Evolutionary conservation across 2,113 vertebrate species (phyloP), one percentile per base, ranked within the genome.

Genomic region (Cathartes aura): DNA sequence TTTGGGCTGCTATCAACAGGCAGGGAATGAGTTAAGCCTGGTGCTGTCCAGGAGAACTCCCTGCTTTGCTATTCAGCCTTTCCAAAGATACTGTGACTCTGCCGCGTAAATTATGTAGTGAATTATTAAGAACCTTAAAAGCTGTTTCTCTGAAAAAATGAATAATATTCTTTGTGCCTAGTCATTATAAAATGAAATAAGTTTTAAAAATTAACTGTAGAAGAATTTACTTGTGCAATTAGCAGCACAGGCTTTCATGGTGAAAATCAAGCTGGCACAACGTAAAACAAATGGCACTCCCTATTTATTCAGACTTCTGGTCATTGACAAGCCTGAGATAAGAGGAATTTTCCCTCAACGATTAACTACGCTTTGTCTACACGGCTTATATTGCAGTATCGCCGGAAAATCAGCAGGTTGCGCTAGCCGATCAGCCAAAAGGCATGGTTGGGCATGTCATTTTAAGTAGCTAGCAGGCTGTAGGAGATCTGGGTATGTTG

Each of bases 401-500:
- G 3, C 23, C 7, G 70, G 15, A 11, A 32, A 4, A 12, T 13
- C 96, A 92, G 90, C 88, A 95, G 96, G 90, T 3, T 12, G 92
- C 6, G 95, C 95, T 89, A 40, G 5, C 1, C 47, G 76, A 10
- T 19, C 81, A n/a, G 78, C 60, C 58, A 1, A 45, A 20, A 32
- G 50, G 27, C 48, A 16, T 1, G 3, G 40, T 7, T 20, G 56
- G 15, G 7, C 9, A 10, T 0, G 8, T 2, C 17, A 1, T 9
- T 22, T 45, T 5, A 2, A 21, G 38, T 12, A 4, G 11, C 0
- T 0, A 0, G 0, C 24, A 2, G 32, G 64, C 50, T 62, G 32
- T 0, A n/a, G 26, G 24, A 74, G 9, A 3, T 2, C 5, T 0
- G 17, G 30, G 6, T 0, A 0, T 4, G 23, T 15, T 11, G 24